A percentile compares a stretch with the other conserved stretches of the same genome.
Conservation (phyloP, 2,113 vertebrate genomes). For the Numida meleagris region DNA sequence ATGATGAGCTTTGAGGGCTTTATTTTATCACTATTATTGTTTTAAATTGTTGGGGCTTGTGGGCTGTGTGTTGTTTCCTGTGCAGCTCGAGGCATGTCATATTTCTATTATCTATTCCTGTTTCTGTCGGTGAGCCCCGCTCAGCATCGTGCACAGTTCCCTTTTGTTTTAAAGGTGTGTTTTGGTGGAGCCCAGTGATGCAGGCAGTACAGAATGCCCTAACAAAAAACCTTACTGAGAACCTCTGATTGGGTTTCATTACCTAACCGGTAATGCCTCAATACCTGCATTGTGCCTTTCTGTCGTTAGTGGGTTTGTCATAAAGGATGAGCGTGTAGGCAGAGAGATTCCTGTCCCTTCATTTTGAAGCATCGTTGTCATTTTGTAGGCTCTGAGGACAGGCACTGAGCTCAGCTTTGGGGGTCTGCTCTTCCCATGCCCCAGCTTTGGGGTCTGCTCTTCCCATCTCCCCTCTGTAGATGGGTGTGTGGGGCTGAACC, state of each 20-base stretch:
- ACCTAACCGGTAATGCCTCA: neutral
- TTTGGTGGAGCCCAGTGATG: neutral
- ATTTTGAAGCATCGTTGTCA: neutral
- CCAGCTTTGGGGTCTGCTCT: neutral
- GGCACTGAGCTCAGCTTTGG: neutral
- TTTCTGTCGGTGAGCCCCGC: neutral
- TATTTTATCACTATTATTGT: neutral
- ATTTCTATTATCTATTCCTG: neutral
- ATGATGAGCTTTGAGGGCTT: neutral
- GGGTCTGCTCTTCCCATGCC: neutral
- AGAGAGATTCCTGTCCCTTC: neutral
- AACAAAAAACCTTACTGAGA: neutral
- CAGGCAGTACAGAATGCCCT: neutral
- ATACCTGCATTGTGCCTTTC: fast-evolving
- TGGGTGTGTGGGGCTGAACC: neutral
- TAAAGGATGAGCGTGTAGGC: neutral
- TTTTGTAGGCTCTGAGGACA: neutral
- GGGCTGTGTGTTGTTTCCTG: neutral
- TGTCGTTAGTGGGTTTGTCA: neutral
- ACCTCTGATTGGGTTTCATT: neutral
- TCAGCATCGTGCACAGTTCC: neutral
- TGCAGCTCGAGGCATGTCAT: neutral
- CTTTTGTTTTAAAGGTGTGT: constrained; percentile 37
- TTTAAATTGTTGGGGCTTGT: too few relatives aligned
- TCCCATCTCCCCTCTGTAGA: neutral